Evolutionary conservation across 92 coral and sea anemone genomes (phyloP), one percentile per base, ranked within the genome.

Genomic region (Heliopora coerulea): DNA sequence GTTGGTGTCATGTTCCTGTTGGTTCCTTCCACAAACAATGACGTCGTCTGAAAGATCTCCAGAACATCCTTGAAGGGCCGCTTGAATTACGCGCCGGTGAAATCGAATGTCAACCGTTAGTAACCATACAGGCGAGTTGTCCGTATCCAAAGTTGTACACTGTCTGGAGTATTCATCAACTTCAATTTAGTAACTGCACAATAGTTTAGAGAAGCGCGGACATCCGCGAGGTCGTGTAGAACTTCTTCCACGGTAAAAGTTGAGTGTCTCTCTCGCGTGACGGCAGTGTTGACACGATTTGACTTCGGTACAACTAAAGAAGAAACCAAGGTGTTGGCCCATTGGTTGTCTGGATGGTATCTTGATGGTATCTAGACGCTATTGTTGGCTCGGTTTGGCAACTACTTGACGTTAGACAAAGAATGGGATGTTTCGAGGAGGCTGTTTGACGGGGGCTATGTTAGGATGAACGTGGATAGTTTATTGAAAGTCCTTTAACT

Each of bases 1-100:
- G 21, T 68, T 68, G 20, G 39, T 8, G 35, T 48, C 75, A 40
- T 68, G 75, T 40, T 68, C 60, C 23, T 54, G 59, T 40, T 68
- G 54, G 32, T 46, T 48, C 56, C 24, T 48, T 25, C 59, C 75
- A 8, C 31, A 31, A n/a, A 68, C 39, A 2, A 46, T 48, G 34
- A n/a, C n/a, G 46, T 68, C 75, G 17, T 68, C 75, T 1, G 59
- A 68, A 21, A 68, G 40, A 27, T 46, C 34, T 19, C 75, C 75
- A 15, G 18, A 34, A 37, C 75, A 46, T 11, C 75, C 75, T 21
- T 68, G 56, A 39, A 68, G 75, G 39, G 59, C 23, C 37, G 40
- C 56, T 59, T 68, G 75, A 23, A 68, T 68, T 32, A 68, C 60
- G 46, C 46, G 60, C 26, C 46, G 75, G 39, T 20, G 17, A 48